A percentile compares a stretch with the other conserved stretches of the same genome.
Evolutionary conservation across 1,140 invertebrate species (phyloP).

Genomic region (Trichogramma pretiosum): DNA sequence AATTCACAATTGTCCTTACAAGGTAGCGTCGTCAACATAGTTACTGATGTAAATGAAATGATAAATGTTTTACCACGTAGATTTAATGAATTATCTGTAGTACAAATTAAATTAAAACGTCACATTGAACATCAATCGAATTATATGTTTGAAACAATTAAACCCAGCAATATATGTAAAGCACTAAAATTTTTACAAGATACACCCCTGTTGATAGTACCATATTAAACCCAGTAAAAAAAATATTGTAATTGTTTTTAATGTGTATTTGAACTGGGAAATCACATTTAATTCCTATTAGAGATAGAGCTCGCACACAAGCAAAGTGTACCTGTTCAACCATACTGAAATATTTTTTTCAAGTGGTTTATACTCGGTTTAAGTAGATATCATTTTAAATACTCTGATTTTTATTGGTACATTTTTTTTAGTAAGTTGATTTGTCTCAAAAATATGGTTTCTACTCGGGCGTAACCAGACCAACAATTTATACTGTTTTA

Average conservation of each 20-base stretch:
- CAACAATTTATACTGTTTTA: no score
- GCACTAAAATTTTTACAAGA: slow-evolving; percentile 17
- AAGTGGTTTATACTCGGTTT: no score
- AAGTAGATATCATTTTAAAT: no score
- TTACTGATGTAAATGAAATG: slow-evolving; percentile 20
- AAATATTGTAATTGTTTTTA: slow-evolving; percentile 12
- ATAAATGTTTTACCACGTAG: slow-evolving; percentile 15
- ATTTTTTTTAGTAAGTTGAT: no score
- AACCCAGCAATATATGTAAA: slow-evolving; percentile 12
- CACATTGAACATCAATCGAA: slow-evolving; percentile 15
- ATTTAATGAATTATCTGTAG: slow-evolving; percentile 18
- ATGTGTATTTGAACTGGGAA: slow-evolving; percentile 14
- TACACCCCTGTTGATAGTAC: slow-evolving; percentile 15
- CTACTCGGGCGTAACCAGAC: no score
- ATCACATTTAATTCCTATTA: no score
- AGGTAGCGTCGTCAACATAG: slow-evolving; percentile 20
- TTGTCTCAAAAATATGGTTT: no score
- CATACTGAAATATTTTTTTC: no score
- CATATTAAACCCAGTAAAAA: no score
- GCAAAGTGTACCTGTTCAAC: no score
- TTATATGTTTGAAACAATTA: slow-evolving; percentile 19
- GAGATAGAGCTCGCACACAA: no score
- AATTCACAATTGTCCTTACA: slow-evolving; percentile 19
- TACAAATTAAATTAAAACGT: slow-evolving; percentile 21
- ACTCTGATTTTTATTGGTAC: no score